Conservation (phyloP, 2,888 invertebrate genomes). For the Synergus japonicus region DNA sequence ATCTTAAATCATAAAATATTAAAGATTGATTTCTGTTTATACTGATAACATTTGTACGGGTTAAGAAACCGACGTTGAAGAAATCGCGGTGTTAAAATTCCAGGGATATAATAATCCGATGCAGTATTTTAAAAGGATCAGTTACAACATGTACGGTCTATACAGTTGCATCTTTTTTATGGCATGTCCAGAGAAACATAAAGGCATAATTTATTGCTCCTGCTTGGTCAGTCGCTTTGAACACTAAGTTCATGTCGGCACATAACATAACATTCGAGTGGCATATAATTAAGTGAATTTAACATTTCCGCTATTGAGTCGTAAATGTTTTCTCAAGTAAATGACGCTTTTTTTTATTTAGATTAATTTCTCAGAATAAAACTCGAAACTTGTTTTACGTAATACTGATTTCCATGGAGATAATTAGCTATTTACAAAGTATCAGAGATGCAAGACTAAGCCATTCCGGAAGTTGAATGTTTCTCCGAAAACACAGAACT, state of each 20-base stretch:
- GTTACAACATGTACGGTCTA: conserved; percentile 42
- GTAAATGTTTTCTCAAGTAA: conserved; percentile 17
- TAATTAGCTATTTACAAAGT: conserved; percentile 29
- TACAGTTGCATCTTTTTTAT: conserved; percentile 56
- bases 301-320: conserved; percentile 29
- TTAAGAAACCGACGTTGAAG: background rate
- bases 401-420: conserved; percentile 15
- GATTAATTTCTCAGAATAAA: conserved; percentile 13
- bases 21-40: background rate
- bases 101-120: background rate
- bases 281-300: conserved; percentile 33
- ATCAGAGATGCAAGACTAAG: conserved; percentile 11
- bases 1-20: background rate
- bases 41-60: background rate
- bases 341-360: conserved; percentile 18
- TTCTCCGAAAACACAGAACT: background rate
- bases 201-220: conserved; percentile 56
- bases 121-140: conserved; percentile 49
- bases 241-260: conserved; percentile 2
- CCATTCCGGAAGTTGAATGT: background rate
- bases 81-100: conserved; percentile 4
- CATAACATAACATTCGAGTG: conserved; percentile 28
- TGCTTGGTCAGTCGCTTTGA: conserved; percentile 23
- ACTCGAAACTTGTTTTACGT: conserved; percentile 17
- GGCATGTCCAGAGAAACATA: conserved; percentile 52